Percentiles rank a stretch among this genome's conserved stretches.
Evolutionary conservation across 2,113 vertebrate genomes (phyloP).

Genomic region (Excalfactoria chinensis): DNA sequence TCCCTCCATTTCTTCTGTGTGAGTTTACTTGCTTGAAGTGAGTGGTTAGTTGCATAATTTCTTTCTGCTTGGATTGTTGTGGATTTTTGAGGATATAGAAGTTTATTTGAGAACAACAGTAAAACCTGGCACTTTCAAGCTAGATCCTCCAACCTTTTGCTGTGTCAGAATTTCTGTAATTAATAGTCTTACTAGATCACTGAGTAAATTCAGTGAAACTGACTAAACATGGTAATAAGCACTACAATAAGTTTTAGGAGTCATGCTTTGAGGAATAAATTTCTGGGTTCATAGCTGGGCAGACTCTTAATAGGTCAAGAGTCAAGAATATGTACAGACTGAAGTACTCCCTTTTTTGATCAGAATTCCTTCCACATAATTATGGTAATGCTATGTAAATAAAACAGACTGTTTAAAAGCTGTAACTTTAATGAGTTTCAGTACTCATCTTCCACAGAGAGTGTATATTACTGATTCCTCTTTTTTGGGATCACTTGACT

Average conservation of each 20-base stretch:
- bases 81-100: background rate
- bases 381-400: background rate
- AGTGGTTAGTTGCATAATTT: background rate
- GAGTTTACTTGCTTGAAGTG: background rate
- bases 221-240: background rate
- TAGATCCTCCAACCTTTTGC: background rate
- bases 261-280: background rate
- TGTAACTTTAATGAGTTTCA: background rate
- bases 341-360: background rate
- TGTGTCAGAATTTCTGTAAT: background rate
- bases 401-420: background rate
- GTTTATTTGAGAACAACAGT: background rate
- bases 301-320: background rate
- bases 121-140: background rate
- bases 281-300: background rate
- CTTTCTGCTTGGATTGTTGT: background rate
- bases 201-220: background rate
- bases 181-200: background rate
- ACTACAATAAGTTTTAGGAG: background rate
- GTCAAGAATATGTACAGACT: background rate
- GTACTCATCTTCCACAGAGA: background rate
- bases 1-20: background rate
- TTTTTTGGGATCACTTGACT: background rate
- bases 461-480: background rate
- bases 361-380: background rate